Conservation (phyloP, 2,797 vertebrate species). For the Arctocebus calabarensis region DNA sequence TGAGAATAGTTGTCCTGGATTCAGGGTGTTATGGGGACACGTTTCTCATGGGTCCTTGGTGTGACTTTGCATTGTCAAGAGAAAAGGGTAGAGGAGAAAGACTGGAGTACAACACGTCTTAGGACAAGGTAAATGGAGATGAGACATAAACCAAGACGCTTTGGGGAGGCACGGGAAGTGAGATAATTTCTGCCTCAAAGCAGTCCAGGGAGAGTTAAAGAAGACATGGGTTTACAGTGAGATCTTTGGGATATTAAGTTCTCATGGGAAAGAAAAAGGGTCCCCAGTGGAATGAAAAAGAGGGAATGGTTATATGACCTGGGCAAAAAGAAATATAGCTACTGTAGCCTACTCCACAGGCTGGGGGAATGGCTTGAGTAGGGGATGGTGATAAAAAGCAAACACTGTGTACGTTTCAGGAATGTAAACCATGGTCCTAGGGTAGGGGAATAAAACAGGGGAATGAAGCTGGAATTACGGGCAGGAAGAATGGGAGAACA, state of each 20-base stretch:
- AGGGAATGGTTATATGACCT: not conserved
- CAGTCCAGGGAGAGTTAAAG: not conserved
- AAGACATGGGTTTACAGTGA: not conserved
- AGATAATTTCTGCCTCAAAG: not conserved
- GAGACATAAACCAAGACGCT: not conserved
- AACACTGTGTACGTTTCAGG: not conserved
- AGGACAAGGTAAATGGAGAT: not conserved
- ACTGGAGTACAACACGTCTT: accelerated
- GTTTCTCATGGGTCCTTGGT: not conserved
- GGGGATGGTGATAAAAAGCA: not conserved
- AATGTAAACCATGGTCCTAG: not conserved
- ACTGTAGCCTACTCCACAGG: not conserved
- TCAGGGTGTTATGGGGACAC: accelerated
- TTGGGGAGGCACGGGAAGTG: accelerated
- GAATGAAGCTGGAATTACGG: not conserved
- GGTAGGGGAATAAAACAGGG: not conserved
- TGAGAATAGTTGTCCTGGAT: no score
- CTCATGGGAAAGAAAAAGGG: not conserved
- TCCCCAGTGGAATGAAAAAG: not conserved
- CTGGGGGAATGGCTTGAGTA: not conserved
- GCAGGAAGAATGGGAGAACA: not conserved
- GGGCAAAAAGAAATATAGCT: not conserved
- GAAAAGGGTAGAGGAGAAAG: not conserved
- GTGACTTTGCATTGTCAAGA: not conserved
- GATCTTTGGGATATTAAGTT: not conserved